These are phyloP conservation scores for Nomada lathburiana DNA, from an alignment of 2,888 invertebrate genomes.

Conservation along the genomic window DNA sequence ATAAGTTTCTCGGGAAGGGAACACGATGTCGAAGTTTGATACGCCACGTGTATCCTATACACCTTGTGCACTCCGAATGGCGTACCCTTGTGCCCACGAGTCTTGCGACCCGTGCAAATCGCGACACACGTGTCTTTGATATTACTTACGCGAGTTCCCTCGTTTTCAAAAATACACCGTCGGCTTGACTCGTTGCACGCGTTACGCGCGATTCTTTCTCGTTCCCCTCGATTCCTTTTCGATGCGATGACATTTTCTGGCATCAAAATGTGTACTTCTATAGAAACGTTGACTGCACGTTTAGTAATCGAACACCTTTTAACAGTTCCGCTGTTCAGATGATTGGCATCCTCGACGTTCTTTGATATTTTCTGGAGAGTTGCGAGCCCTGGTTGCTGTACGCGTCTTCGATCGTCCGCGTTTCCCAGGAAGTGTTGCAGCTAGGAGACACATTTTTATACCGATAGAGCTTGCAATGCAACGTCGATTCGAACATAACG, in stretches of 20 bases:
- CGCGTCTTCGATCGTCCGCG: background rate
- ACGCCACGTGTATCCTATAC: background rate
- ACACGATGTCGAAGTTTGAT: conserved; percentile 28
- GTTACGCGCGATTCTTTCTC: background rate
- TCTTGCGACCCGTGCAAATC: background rate
- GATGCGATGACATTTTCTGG: no score
- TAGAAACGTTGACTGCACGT: no score
- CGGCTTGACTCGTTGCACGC: background rate
- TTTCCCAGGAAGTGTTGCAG: background rate
- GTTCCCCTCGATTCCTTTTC: no score
- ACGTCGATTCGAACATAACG: conserved; percentile 10
- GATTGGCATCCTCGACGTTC: background rate
- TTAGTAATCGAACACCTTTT: no score
- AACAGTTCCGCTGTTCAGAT: no score
- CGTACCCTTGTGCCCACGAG: background rate
- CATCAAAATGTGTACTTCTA: no score
- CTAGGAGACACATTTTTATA: background rate
- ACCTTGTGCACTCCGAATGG: background rate
- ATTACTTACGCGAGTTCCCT: background rate
- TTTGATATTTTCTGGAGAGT: conserved; percentile 22
- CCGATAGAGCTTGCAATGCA: background rate
- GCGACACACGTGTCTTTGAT: conserved; percentile 21
- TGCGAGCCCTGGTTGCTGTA: no score
- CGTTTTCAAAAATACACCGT: no score
- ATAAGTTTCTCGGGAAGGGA: conserved; percentile 26